Evolutionary conservation across 2,888 invertebrate species (phyloP).

Genomic region (Andrena minutula): DNA sequence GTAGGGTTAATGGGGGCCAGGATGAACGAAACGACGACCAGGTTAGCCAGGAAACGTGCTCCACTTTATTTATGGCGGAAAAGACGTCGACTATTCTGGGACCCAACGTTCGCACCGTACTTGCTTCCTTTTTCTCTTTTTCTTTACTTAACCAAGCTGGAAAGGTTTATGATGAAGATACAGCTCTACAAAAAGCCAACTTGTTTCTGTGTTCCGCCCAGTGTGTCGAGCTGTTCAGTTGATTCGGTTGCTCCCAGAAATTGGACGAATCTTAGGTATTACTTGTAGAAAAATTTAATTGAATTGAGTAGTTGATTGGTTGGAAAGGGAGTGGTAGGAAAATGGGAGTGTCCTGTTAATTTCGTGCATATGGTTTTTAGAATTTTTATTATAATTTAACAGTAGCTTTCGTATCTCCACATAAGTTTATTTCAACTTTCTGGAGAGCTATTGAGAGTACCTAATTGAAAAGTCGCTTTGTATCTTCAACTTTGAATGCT

Average conservation of each 20-base stretch:
- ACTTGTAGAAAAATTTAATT: not conserved
- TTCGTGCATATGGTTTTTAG: not conserved
- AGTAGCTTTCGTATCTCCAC: not conserved
- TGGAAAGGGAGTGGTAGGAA: not conserved
- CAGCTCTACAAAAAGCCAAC: conserved; percentile 37
- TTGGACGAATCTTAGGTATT: conserved; percentile 5
- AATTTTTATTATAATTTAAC: too few species aligned
- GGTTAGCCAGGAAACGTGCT: conserved; percentile 58
- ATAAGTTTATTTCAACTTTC: not conserved
- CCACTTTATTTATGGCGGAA: conserved; percentile 55
- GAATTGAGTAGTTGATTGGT: not conserved
- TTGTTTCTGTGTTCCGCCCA: conserved; percentile 6
- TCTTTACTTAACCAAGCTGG: conserved; percentile 3
- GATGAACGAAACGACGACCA: conserved; percentile 52
- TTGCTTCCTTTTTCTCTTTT: conserved; percentile 27
- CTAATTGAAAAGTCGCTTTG: too few species aligned
- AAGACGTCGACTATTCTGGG: conserved; percentile 26
- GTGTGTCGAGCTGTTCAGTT: conserved; percentile 15
- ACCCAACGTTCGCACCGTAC: conserved; percentile 38
- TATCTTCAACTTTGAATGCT: too few species aligned
- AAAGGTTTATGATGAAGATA: conserved; percentile 45
- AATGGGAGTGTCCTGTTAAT: not conserved
- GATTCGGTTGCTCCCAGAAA: conserved; percentile 28
- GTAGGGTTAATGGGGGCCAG: conserved; percentile 58
- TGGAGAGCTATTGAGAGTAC: not conserved